Base-by-base conservation (phyloP, 1,140 invertebrate genomes). In the Nymphalis io region DNA sequence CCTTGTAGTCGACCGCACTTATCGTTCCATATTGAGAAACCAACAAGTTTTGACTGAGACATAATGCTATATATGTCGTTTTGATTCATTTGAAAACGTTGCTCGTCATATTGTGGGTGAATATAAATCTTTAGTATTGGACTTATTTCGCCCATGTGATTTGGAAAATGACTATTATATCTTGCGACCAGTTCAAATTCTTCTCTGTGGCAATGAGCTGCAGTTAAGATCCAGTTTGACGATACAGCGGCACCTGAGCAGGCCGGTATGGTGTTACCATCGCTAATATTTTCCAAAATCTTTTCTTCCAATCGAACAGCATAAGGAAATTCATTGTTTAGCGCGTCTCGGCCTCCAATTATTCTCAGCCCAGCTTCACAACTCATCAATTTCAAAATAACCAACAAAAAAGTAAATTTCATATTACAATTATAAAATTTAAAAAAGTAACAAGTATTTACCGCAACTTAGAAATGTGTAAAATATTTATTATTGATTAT, bases 151-250 rank as follows among this genome's bases (percentile, higher is more conserved):
- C 61, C 46, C 1, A 53, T 8, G 3, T 63, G 1, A 8, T 38
- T 51, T 53, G 61, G 46, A 53, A 53, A 63, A 63, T 63, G 15
- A 8, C 61, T 53, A 20, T 63, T 63, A 38, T 63, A 63, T 20
- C 61, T 51, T 18, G 27, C 61, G 20, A 39, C 13, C 10, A n/a
- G 4, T 23, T 23, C 21, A 10, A 27, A 62, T 18, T 63, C 21
- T 8, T 53, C 6, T 10, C 20, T 16, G n/a, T 53, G 12, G n/a
- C 61, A 63, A 18, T 63, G 61, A 23, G 61, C 61, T 53, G 61
- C 61, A 18, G 46, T 39, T 53, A 63, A 20, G n/a, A 63, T 20
- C 61, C 61, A 63, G 5, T 44, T 20, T 53, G 61, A 44, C 12
- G 44, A 33, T 5, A 63, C 8, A 38, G 46, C 42, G 13, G 44